These are phyloP conservation scores for Heliconius congener DNA, from an alignment of 1,140 invertebrate genomes.

Conservation along the genomic window DNA sequence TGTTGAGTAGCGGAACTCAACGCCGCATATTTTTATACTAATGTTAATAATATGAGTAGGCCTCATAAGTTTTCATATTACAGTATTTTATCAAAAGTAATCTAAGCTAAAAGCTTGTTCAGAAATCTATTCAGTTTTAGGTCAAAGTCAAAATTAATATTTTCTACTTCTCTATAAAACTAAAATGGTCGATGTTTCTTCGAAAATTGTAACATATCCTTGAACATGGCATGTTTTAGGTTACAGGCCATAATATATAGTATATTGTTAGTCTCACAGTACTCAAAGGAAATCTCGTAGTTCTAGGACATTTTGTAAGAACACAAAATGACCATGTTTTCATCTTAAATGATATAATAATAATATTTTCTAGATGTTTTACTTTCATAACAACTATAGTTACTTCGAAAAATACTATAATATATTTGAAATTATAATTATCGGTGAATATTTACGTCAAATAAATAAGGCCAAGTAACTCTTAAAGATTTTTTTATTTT, in stretches of 20 bases:
- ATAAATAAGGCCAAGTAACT: no score
- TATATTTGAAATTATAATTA: neutral
- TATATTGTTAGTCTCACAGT: neutral
- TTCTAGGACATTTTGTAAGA: neutral
- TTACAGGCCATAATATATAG: neutral
- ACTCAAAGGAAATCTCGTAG: neutral
- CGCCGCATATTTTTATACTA: neutral
- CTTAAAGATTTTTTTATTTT: no score
- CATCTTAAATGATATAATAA: no score
- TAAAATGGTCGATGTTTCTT: neutral
- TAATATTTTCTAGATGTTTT: neutral
- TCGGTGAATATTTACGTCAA: no score
- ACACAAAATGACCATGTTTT: neutral
- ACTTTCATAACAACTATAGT: neutral
- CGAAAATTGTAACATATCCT: conserved; percentile 4
- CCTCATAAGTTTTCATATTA: no score
- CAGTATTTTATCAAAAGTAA: neutral
- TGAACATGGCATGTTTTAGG: neutral
- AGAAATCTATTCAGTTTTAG: neutral
- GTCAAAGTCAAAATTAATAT: neutral
- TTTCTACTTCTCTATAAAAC: neutral
- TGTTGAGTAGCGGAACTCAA: no score
- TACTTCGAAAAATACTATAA: no score
- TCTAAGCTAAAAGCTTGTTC: neutral
- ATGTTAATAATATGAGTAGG: neutral